Evolutionary conservation across 2,888 invertebrate species (phyloP).

Genomic region (Tipula helvola): DNA sequence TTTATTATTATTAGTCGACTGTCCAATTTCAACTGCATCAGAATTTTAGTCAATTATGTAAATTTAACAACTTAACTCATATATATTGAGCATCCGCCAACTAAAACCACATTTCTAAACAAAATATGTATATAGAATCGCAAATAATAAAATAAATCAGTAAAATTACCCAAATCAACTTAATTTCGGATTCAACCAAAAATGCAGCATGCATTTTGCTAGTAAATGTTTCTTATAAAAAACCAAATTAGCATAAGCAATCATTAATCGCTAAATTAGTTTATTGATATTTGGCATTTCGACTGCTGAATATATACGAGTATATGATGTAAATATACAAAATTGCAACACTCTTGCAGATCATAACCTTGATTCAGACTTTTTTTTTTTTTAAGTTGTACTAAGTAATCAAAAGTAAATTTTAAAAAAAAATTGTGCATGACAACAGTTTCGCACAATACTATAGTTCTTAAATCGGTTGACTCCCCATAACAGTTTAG

Average conservation of each 20-base stretch:
- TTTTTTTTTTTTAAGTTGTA: background rate
- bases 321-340: background rate
- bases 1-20: no score
- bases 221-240: background rate
- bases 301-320: background rate
- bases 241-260: background rate
- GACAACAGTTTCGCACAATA: background rate
- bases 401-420: background rate
- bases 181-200: background rate
- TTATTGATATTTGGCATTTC: background rate
- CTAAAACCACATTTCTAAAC: background rate
- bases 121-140: background rate
- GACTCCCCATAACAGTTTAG: background rate
- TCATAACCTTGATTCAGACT: background rate
- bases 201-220: background rate
- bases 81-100: background rate
- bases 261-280: background rate
- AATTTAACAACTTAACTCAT: background rate
- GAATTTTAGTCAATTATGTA: background rate
- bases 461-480: background rate
- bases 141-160: background rate
- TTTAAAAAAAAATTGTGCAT: background rate
- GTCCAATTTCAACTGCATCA: background rate
- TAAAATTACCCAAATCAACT: background rate
- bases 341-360: background rate